phyloP scores from a whole-genome alignment of 2,113 vertebrate species.

The Anarrhichthys ocellatus region DNA sequence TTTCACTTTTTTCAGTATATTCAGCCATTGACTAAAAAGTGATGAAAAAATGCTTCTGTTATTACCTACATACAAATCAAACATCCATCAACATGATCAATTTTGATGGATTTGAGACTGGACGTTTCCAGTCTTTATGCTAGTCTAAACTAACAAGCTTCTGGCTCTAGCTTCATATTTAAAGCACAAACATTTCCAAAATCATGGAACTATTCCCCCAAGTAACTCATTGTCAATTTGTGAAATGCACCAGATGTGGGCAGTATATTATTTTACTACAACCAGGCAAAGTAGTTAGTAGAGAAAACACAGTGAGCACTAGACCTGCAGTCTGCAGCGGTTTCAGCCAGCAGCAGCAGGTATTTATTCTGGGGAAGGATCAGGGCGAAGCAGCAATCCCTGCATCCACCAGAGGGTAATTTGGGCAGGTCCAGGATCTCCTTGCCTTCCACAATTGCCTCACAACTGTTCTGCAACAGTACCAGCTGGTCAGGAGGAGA shows the following conservation, averaged over 20 bases:
- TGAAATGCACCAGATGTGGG: not conserved
- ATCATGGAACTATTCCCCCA: not conserved
- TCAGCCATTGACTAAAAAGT: conserved; percentile 83
- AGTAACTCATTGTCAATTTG: not conserved
- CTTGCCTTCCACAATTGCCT: conserved; percentile 83
- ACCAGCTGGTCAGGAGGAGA: conserved; percentile 83
- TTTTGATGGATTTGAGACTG: not conserved
- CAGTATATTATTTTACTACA: not conserved
- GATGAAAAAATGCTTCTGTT: not conserved
- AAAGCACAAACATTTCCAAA: not conserved
- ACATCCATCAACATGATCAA: not conserved
- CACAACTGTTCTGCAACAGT: conserved; percentile 77
- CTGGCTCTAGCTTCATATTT: not conserved
- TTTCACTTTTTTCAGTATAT: conserved; percentile 83
- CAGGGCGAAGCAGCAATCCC: conserved; percentile 85
- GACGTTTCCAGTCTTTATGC: not conserved
- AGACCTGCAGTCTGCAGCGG: conserved; percentile 83
- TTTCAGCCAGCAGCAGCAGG: conserved; percentile 82
- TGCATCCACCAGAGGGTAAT: conserved; percentile 78
- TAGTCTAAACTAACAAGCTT: not conserved
- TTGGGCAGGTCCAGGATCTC: conserved; percentile 84
- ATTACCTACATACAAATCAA: not conserved
- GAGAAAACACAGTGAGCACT: not conserved
- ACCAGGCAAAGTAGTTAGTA: not conserved
- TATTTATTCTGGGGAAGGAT: conserved; percentile 82